These are phyloP conservation scores for Heteromyza rotundicornis DNA, from an alignment of 2,888 invertebrate genomes.

Conservation along the genomic window DNA sequence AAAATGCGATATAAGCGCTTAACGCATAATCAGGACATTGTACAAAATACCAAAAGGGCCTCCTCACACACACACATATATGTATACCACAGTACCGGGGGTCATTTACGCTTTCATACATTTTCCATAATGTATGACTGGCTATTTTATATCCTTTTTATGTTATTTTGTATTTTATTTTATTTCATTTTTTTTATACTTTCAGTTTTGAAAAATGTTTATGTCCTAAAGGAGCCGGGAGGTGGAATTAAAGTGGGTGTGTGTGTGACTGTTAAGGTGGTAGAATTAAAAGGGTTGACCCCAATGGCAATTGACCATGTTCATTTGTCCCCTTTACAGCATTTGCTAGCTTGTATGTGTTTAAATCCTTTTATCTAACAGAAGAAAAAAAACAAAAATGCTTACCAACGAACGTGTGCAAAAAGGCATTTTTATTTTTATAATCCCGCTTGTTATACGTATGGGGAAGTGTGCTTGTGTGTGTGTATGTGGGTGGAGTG, in stretches of 20 bases:
- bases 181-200: no score
- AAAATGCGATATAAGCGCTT: constrained; percentile 55
- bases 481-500: constrained; percentile 5
- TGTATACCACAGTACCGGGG: background rate
- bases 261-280: constrained; percentile 48
- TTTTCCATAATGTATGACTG: constrained; percentile 50
- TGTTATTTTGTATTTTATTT: background rate
- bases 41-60: background rate
- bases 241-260: constrained; percentile 13
- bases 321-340: constrained; percentile 2
- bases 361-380: constrained; percentile 55
- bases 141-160: constrained; percentile 38
- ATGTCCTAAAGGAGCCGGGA: constrained; percentile 34
- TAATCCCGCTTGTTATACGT: constrained; percentile 30
- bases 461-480: background rate
- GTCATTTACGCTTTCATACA: constrained; percentile 7
- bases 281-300: constrained; percentile 55
- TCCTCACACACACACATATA: no score
- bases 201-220: constrained; percentile 45
- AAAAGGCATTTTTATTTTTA: constrained; percentile 54
- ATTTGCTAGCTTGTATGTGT: constrained; percentile 22
- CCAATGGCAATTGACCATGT: constrained; percentile 54
- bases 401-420: constrained; percentile 52
- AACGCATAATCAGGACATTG: constrained; percentile 49
- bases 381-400: no score